Evolutionary conservation across 2,797 vertebrate species (phyloP).

Genomic region (Onychomys arenicola): DNA sequence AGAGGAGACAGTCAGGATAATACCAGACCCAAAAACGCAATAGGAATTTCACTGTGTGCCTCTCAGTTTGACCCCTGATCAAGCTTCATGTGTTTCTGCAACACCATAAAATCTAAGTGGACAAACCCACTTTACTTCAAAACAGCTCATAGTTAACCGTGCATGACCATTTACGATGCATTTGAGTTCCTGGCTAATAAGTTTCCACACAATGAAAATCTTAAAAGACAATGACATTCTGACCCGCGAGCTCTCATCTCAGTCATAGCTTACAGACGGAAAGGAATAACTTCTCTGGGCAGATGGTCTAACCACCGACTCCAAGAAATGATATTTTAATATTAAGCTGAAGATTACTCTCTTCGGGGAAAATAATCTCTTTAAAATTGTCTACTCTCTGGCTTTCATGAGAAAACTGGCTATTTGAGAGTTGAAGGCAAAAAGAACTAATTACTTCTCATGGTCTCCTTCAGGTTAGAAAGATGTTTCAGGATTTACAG

Average conservation of each 20-base stretch:
- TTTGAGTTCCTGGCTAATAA: background rate
- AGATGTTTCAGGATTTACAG: background rate
- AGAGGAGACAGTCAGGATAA: background rate
- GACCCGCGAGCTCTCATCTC: background rate
- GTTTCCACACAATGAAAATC: background rate
- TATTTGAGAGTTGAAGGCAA: background rate
- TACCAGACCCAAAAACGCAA: background rate
- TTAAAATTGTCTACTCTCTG: slow-evolving; percentile 62
- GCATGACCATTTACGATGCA: background rate
- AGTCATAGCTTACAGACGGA: slow-evolving; percentile 81
- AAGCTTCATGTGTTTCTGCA: slow-evolving; percentile 37
- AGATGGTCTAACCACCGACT: slow-evolving; percentile 82
- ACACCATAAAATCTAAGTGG: background rate
- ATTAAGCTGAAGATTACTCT: slow-evolving; percentile 84
- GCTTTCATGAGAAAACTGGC: slow-evolving; percentile 62
- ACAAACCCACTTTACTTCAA: slow-evolving; percentile 31
- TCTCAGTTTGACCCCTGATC: background rate
- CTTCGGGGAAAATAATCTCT: slow-evolving; percentile 54
- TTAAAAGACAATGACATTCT: slow-evolving; percentile 64
- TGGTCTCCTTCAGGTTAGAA: background rate
- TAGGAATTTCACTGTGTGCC: background rate
- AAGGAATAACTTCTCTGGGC: slow-evolving; percentile 86
- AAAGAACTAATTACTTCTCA: slow-evolving; percentile 7
- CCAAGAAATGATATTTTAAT: slow-evolving; percentile 83
- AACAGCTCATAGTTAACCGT: background rate